phyloP scores from a whole-genome alignment of 2,113 vertebrate species.

The Hippocampus comes region DNA sequence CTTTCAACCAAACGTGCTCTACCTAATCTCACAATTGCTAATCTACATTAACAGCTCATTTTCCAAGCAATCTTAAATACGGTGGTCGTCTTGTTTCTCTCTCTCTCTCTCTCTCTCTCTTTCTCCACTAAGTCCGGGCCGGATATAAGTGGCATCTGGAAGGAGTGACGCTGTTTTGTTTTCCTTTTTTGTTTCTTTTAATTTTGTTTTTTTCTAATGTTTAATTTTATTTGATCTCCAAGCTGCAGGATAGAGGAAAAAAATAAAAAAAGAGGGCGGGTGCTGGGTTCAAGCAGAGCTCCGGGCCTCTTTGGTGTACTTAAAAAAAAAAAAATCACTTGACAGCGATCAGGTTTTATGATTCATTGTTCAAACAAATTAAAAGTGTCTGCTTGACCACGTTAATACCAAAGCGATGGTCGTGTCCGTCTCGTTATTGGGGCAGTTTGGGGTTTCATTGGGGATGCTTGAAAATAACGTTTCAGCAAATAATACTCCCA shows the following conservation, averaged over 20 bases:
- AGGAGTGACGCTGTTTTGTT: slow-evolving; percentile 36
- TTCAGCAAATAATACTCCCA: too few relatives aligned
- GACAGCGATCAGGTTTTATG: slow-evolving; percentile 56
- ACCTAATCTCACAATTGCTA: slow-evolving; percentile 64
- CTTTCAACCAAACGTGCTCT: slow-evolving; percentile 68
- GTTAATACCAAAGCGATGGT: slow-evolving; percentile 52
- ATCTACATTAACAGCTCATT: slow-evolving; percentile 65
- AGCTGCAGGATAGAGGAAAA: slow-evolving; percentile 38
- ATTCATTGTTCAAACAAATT: slow-evolving; percentile 62
- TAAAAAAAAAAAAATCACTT: slow-evolving; percentile 41
- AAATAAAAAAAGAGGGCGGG: slow-evolving; percentile 29
- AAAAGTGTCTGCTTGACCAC: slow-evolving; percentile 66
- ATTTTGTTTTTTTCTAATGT: slow-evolving; percentile 12
- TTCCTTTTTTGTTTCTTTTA: not conserved
- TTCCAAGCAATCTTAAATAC: slow-evolving; percentile 55
- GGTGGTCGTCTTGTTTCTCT: slow-evolving; percentile 36
- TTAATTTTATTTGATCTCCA: slow-evolving; percentile 45
- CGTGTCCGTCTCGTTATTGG: slow-evolving; percentile 31
- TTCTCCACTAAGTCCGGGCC: slow-evolving; percentile 47
- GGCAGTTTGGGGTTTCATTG: not conserved
- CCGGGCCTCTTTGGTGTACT: slow-evolving; percentile 45
- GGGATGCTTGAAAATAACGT: not conserved
- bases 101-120: slow-evolving; percentile 17
- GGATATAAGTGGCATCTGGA: slow-evolving; percentile 34
- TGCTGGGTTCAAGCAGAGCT: slow-evolving; percentile 40